A percentile compares a stretch with the other conserved stretches of the same genome.
Evolutionary conservation across 35 echinoderm and acorn worm genomes (phyloP).

Genomic region (Strongylocentrotus purpuratus): DNA sequence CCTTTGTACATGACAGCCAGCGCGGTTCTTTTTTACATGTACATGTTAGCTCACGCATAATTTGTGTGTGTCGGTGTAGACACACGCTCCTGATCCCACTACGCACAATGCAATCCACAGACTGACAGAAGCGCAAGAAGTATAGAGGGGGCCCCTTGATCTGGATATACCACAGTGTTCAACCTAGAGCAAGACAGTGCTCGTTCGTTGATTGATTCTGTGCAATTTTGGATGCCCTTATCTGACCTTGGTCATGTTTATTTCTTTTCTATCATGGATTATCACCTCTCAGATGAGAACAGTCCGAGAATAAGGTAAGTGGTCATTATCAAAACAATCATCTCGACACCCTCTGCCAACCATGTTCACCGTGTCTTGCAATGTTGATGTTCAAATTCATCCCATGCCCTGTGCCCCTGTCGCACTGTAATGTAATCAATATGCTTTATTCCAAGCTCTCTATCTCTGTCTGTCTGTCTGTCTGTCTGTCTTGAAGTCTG

Average conservation of each 20-base stretch:
- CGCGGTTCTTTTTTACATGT: background rate
- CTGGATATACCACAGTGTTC: constrained; percentile 6
- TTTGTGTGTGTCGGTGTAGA: background rate
- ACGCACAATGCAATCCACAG: background rate
- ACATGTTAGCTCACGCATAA: background rate
- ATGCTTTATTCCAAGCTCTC: background rate
- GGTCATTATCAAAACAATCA: background rate
- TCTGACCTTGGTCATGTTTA: constrained; percentile 20
- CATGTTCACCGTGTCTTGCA: background rate
- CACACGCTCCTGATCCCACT: background rate
- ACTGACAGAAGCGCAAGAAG: background rate
- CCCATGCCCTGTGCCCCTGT: background rate
- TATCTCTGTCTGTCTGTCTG: background rate
- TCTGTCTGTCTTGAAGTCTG: background rate
- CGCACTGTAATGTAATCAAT: background rate
- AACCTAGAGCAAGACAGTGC: background rate
- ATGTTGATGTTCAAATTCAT: background rate
- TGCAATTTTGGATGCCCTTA: constrained; percentile 14
- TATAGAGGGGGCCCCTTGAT: constrained; percentile 33
- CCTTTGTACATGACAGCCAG: background rate
- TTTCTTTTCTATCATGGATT: constrained; percentile 48
- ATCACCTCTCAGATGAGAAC: constrained; percentile 30
- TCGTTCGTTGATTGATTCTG: background rate
- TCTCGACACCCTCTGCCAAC: background rate
- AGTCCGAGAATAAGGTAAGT: background rate